These are phyloP conservation scores for Opisthograptis luteolata DNA, from an alignment of 2,888 invertebrate species.

Conservation along the genomic window DNA sequence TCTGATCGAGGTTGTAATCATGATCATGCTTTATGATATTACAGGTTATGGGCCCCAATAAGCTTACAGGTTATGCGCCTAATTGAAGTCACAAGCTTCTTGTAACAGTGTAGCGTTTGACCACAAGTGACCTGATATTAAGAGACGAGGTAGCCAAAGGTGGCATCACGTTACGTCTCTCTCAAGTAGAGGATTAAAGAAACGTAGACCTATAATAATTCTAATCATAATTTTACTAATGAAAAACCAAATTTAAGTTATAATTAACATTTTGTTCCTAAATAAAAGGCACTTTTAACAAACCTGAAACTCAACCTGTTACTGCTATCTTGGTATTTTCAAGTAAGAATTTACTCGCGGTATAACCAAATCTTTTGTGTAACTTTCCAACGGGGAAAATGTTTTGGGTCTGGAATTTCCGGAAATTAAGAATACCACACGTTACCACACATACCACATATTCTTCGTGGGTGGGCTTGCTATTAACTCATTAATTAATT, in stretches of 20 bases:
- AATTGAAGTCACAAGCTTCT: no score
- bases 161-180: no score
- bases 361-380: not conserved
- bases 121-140: no score
- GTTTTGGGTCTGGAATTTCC: conserved; percentile 1
- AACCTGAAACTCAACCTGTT: no score
- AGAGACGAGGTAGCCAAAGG: no score
- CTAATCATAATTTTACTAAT: no score
- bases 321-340: not conserved
- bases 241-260: no score
- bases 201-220: no score
- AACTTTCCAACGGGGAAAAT: not conserved
- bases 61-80: not conserved
- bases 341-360: not conserved
- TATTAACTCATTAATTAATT: not conserved
- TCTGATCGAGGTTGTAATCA: no score
- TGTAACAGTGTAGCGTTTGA: no score
- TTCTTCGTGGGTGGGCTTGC: conserved; percentile 5
- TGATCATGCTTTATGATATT: not conserved
- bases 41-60: not conserved
- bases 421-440: not conserved
- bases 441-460: not conserved
- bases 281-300: not conserved
- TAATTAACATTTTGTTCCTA: no score
- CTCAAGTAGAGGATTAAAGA: no score